Evolutionary conservation across 1,140 invertebrate genomes (phyloP), one percentile per base, ranked within the genome.

Genomic region (Arion vulgaris): DNA sequence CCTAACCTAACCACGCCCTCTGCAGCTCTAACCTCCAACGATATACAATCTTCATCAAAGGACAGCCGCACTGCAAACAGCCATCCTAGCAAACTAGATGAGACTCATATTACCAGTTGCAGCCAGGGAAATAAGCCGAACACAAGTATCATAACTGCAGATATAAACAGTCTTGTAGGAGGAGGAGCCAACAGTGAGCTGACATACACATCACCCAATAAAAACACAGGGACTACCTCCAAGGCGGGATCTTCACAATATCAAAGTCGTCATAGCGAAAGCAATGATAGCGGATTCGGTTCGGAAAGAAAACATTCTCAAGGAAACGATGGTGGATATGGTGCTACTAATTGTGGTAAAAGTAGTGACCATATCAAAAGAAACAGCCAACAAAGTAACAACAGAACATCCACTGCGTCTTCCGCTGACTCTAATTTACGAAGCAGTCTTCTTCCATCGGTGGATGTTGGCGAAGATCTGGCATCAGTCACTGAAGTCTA

Each of bases 261-360:
- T 34, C 13, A 76, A 28, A 51, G 32, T 17, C 74, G 36, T 0
- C 80, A 81, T 62, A 74, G 80, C n/a, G 80, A 81, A 34, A 81
- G 80, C 71, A 74, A 81, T 71, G 80, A 81, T 28, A 81, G 80
- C 51, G 80, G 80, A 0, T 81, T 81, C 23, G 80, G 71, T 0
- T 73, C 69, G 5, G 80, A 74, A 34, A 49, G 80, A 41, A 81
- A 81, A 57, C 80, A 81, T 23, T 81, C 80, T 5, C 69, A 73
- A 26, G 34, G 41, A 0, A 73, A 74, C 13, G 80, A 74, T n/a
- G 26, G n/a, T 26, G 13, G 49, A 39, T 4, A 23, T 23, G n/a
- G 19, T 39, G 7, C 1, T 23, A 13, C 23, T 53, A 32, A 15
- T 15, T 7, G 15, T 15, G 41, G 41, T 38, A n/a, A 34, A 23